These are phyloP conservation scores for Erebia ligea DNA, from an alignment of 2,888 invertebrate species.

Conservation along the genomic window DNA sequence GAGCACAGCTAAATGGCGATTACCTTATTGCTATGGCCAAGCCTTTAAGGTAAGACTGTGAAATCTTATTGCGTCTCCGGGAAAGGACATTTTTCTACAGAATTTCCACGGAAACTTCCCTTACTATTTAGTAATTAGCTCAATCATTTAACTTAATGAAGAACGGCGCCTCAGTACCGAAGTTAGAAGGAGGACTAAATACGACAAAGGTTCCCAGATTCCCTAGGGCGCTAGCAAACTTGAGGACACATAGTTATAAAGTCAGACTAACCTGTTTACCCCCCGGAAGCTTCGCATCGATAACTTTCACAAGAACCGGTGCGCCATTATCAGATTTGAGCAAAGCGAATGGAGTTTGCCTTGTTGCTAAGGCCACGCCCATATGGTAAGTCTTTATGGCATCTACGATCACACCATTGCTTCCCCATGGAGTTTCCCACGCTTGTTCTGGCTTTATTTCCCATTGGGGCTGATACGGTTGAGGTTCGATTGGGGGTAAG, in stretches of 20 bases:
- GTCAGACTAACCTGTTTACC: slow-evolving; percentile 70
- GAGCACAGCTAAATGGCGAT: slow-evolving; percentile 88
- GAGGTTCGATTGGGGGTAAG: slow-evolving; percentile 48
- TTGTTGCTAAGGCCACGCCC: slow-evolving; percentile 85
- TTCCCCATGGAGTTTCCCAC: slow-evolving; percentile 53
- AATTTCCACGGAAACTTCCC: no score
- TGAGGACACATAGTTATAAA: not conserved
- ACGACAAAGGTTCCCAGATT: not conserved
- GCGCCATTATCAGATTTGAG: slow-evolving; percentile 86
- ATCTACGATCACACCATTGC: slow-evolving; percentile 85
- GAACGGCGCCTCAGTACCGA: not conserved
- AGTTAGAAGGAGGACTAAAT: not conserved
- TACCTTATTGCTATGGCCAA: slow-evolving; percentile 85
- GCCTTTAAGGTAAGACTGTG: slow-evolving; percentile 88
- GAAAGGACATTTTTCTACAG: no score
- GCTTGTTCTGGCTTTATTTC: slow-evolving; percentile 47
- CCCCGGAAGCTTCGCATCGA: slow-evolving; percentile 77
- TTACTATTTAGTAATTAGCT: no score
- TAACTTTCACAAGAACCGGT: slow-evolving; percentile 87
- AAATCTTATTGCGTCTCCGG: slow-evolving; percentile 88
- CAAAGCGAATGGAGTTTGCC: slow-evolving; percentile 88
- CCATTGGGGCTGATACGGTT: slow-evolving; percentile 52
- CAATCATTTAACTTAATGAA: no score
- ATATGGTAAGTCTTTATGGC: slow-evolving; percentile 88
- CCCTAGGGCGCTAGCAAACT: not conserved